Conservation (phyloP, 2,797 vertebrate species). For the Pseudochirops corinnae region DNA sequence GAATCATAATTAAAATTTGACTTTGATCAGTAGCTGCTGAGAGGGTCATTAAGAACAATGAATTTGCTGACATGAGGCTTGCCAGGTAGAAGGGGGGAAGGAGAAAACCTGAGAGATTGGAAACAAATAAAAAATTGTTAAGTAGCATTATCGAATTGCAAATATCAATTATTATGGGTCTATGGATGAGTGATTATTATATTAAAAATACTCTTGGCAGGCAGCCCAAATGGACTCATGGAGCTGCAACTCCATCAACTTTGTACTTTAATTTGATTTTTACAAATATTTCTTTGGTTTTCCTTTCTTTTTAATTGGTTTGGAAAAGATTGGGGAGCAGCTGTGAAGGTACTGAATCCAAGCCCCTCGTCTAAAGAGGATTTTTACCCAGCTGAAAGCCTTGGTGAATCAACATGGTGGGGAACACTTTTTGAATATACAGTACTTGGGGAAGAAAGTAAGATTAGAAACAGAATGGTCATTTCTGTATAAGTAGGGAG, state of each 20-base stretch:
- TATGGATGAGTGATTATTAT: conserved; percentile 81
- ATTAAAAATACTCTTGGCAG: conserved; percentile 82
- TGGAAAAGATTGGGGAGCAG: conserved; percentile 63
- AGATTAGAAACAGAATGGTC: background rate
- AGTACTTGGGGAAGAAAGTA: background rate
- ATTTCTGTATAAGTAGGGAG: background rate
- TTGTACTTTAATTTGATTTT: conserved; percentile 80
- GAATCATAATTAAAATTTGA: conserved; percentile 80
- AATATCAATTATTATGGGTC: conserved; percentile 81
- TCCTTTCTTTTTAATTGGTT: conserved; percentile 67
- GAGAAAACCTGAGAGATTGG: conserved; percentile 66
- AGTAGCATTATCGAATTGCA: conserved; percentile 82
- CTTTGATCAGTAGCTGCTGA: conserved; percentile 77
- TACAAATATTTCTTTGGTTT: conserved; percentile 71
- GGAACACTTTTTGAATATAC: background rate
- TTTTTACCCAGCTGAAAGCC: conserved; percentile 33
- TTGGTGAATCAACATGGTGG: conserved; percentile 22
- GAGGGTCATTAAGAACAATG: conserved; percentile 76
- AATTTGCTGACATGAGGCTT: conserved; percentile 63
- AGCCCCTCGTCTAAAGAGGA: conserved; percentile 32
- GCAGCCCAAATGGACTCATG: conserved; percentile 48
- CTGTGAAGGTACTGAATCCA: conserved; percentile 50
- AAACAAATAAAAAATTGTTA: conserved; percentile 81
- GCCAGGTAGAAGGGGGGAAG: conserved; percentile 62
- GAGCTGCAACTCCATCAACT: conserved; percentile 67